Percentiles rank a stretch among this genome's conserved stretches.
Conservation (phyloP, 1,140 invertebrate species). For the Achroia grisella region DNA sequence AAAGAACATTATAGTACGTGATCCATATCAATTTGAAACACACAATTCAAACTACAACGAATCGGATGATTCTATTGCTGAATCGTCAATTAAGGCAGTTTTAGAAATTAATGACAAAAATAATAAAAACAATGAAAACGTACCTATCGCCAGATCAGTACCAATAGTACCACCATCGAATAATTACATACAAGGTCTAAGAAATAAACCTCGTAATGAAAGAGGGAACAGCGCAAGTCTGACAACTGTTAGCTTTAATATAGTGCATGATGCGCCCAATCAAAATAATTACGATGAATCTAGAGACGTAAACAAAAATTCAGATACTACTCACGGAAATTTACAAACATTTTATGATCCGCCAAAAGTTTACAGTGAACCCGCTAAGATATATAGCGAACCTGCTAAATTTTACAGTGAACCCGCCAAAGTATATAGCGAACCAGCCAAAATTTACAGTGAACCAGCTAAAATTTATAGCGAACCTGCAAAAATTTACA, state of each 20-base stretch:
- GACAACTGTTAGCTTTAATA: conserved; percentile 60
- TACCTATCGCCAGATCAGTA: conserved; percentile 13
- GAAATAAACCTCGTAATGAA: conserved; percentile 24
- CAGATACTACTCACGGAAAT: conserved; percentile 69
- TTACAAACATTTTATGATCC: conserved; percentile 74
- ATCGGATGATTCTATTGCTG: conserved; percentile 27
- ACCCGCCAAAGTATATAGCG: conserved; percentile 78
- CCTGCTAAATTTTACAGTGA: conserved; percentile 79
- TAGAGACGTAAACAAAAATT: conserved; percentile 18
- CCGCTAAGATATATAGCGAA: conserved; percentile 77
- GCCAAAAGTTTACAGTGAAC: conserved; percentile 77
- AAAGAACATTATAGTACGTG: no score
- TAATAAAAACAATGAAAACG: conserved; percentile 26
- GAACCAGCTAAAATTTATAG: conserved; percentile 79
- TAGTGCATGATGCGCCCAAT: conserved; percentile 56
- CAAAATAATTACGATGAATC: conserved; percentile 74
- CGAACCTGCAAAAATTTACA: conserved; percentile 78
- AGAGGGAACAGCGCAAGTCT: conserved; percentile 33
- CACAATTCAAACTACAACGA: no score
- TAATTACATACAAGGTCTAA: conserved; percentile 40
- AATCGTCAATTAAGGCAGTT: conserved; percentile 34
- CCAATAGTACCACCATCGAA: conserved; percentile 38
- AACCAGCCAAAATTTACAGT: conserved; percentile 78
- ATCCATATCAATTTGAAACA: no score
- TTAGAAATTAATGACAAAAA: conserved; percentile 16